These are phyloP conservation scores for Parazoanthus swiftii DNA, from an alignment of 92 coral and sea anemone species.

Conservation along the genomic window DNA sequence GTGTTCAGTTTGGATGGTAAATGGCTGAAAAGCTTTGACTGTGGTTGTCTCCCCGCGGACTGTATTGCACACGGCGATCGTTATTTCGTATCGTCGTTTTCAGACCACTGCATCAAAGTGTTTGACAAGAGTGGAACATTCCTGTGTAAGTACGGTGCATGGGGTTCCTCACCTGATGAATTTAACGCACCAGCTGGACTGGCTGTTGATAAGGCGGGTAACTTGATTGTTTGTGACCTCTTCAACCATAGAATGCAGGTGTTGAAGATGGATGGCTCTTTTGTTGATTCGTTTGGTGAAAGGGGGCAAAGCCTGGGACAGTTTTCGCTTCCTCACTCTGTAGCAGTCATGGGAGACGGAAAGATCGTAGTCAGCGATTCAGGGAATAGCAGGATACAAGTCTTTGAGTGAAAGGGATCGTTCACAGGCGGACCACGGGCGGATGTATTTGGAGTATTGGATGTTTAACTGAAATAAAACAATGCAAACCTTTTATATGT, in stretches of 20 bases:
- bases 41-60: not conserved
- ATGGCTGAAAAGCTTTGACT: not conserved
- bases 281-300: not conserved
- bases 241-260: no score
- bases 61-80: not conserved
- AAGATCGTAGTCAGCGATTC: constrained; percentile 41
- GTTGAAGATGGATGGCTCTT: no score
- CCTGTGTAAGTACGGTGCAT: constrained; percentile 18
- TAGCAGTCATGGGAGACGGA: constrained; percentile 41
- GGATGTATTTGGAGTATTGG: no score
- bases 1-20: not conserved
- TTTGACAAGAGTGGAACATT: constrained; percentile 22
- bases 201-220: constrained; percentile 1
- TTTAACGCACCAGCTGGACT: not conserved
- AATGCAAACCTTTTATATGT: no score
- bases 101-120: constrained; percentile 10
- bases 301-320: constrained; percentile 40
- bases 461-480: no score
- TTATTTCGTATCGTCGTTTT: not conserved
- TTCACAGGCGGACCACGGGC: no score
- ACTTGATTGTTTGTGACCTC: no score
- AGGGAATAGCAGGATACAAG: constrained; percentile 37
- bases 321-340: constrained; percentile 24
- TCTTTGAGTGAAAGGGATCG: constrained; percentile 1
- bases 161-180: not conserved